phyloP scores from a whole-genome alignment of 1,140 invertebrate species.

The Temnothorax nylanderi region DNA sequence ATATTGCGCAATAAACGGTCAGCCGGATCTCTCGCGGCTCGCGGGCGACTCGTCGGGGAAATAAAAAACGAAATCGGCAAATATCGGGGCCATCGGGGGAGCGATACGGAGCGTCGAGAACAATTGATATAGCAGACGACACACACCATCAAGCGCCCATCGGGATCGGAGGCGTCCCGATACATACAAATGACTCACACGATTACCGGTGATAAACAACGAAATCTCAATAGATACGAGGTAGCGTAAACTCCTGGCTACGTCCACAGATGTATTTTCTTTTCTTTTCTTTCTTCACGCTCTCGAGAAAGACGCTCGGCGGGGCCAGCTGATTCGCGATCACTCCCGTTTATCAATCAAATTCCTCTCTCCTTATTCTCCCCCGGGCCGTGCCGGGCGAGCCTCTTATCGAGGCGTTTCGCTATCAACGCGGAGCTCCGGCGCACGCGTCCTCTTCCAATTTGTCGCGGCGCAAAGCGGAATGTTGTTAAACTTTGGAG shows the following conservation, averaged over 20 bases:
- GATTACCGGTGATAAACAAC: slow-evolving; percentile 1
- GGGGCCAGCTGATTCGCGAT: slow-evolving; percentile 5
- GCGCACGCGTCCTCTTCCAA: not conserved
- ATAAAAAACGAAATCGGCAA: slow-evolving; percentile 1
- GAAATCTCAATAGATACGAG: slow-evolving; percentile 20
- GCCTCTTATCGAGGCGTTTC: not conserved
- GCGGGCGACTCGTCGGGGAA: not conserved
- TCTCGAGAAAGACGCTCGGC: too few species aligned
- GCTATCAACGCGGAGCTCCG: slow-evolving; percentile 1
- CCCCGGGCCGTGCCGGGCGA: too few species aligned
- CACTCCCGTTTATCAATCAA: slow-evolving; percentile 14
- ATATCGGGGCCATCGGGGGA: not conserved
- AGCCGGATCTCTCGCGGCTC: not conserved
- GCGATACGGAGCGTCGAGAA: not conserved
- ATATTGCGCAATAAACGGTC: slow-evolving; percentile 19
- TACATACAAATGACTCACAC: slow-evolving; percentile 9
- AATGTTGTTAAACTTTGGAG: not conserved
- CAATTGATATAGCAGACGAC: slow-evolving; percentile 23
- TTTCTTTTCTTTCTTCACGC: not conserved
- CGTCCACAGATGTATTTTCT: not conserved
- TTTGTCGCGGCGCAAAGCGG: not conserved
- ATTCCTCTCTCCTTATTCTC: not conserved
- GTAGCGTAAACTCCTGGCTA: not conserved
- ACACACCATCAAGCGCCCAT: not conserved
- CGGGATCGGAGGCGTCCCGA: not conserved